Evolutionary conservation across 2,797 vertebrate species (phyloP), one percentile per base, ranked within the genome.

Genomic region (Neolamprologus multifasciatus): DNA sequence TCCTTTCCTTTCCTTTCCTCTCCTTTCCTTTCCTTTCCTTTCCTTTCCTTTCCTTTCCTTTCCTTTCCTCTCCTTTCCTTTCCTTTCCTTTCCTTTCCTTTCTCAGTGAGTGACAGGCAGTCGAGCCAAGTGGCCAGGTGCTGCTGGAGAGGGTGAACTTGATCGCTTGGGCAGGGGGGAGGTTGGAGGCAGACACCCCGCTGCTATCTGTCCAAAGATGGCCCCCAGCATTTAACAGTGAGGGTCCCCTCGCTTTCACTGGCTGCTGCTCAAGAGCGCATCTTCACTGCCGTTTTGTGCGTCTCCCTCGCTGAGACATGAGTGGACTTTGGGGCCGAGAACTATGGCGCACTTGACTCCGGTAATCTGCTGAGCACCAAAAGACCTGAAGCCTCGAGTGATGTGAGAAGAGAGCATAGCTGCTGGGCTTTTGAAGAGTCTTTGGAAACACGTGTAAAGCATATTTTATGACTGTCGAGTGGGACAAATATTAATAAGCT

Each of bases 201-300:
- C 87, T 85, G 79, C 84, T 92, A 79, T 91, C 91, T 80, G 88
- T 90, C 88, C 89, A 82, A 84, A 91, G 89, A 88, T 89, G 82
- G 79, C 86, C 89, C 88, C 86, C 81, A 87, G 90, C 77, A 80
- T 92, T 91, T 91, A 92, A 82, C 77, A 71, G 84, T 86, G 87
- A 93, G 91, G 86, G 87, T 90, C 84, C 54, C 82, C 81, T 80
- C 84, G 84, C 91, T 90, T 91, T 94, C 88, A 92, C 82, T 51
- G 45, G 80, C n/a, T 83, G 81, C 86, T 21, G 83, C 90, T 94
- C 84, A 90, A 96, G 95, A 94, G 94, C 88, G 85, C 93, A 92
- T 95, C 95, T 95, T 95, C 95, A 95, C 85, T 88, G 64, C 51
- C 80, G 88, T 89, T 93, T 92, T 93, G 92, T 94, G 85, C 48